Percentiles rank a stretch among this genome's conserved stretches.
Conservation (phyloP, 2,888 invertebrate genomes). For the Lepidochrysops patricia region DNA sequence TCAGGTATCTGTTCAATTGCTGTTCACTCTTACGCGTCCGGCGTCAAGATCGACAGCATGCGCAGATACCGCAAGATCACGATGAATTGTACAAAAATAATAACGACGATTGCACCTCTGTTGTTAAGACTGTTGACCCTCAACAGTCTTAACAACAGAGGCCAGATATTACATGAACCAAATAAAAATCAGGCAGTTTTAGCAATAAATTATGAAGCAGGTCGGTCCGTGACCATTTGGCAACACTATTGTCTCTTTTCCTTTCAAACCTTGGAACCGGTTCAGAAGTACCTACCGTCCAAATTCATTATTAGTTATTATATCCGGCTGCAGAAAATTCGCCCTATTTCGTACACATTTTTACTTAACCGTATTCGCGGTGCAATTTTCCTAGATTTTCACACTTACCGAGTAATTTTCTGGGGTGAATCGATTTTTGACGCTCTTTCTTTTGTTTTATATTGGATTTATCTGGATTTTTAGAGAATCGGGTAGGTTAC, state of each 20-base stretch:
- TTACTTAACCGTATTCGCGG: background rate
- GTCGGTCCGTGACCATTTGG: background rate
- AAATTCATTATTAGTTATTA: background rate
- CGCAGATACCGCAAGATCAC: too few species aligned
- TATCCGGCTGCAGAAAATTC: background rate
- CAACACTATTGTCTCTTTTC: background rate
- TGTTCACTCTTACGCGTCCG: too few species aligned
- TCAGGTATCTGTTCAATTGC: too few species aligned
- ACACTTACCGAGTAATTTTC: background rate
- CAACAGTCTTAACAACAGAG: too few species aligned
- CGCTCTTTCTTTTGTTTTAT: background rate
- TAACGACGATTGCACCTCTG: too few species aligned
- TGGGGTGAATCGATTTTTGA: background rate
- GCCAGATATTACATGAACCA: too few species aligned
- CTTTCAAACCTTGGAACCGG: conserved; percentile 5
- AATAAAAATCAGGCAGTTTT: background rate
- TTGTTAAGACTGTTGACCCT: too few species aligned
- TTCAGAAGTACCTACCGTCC: background rate
- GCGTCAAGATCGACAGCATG: too few species aligned
- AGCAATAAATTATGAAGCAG: background rate
- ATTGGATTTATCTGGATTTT: background rate
- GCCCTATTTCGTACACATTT: background rate
- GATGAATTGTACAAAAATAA: too few species aligned
- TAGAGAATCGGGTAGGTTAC: background rate
- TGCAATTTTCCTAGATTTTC: background rate